A percentile compares a stretch with the other conserved stretches of the same genome.
Conservation (phyloP, 2,888 invertebrate genomes). For the Xylota segnis region DNA sequence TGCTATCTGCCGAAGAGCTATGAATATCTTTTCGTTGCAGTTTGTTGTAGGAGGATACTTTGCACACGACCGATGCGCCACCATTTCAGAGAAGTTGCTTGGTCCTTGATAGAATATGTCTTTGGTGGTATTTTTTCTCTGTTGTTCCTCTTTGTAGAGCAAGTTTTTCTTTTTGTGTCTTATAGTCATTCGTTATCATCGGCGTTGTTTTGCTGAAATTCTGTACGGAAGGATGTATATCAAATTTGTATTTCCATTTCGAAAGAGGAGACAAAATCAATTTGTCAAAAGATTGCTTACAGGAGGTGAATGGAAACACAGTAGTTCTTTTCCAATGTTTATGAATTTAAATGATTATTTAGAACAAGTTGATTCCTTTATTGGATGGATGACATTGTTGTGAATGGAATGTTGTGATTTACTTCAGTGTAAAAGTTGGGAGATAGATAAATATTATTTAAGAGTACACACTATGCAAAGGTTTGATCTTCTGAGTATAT, state of each 20-base stretch:
- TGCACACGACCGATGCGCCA: slow-evolving; percentile 20
- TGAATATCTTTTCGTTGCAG: slow-evolving; percentile 62
- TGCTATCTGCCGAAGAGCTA: slow-evolving; percentile 39
- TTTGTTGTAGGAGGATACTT: slow-evolving; percentile 28
- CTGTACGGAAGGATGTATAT: slow-evolving; percentile 49
- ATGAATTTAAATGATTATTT: slow-evolving; percentile 41
- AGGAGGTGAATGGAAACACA: slow-evolving; percentile 19
- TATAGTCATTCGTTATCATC: slow-evolving; percentile 48
- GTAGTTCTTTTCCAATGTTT: slow-evolving; percentile 52
- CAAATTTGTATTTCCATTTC: slow-evolving; percentile 67
- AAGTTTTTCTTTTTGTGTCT: slow-evolving; percentile 7
- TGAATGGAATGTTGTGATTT: background rate
- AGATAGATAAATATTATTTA: no score
- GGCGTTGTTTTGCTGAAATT: slow-evolving; percentile 30
- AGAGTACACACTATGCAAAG: no score
- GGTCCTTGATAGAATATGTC: slow-evolving; percentile 48
- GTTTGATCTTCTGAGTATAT: no score
- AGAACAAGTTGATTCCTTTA: slow-evolving; percentile 4
- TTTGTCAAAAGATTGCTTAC: slow-evolving; percentile 70
- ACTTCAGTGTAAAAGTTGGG: background rate
- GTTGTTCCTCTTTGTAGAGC: background rate
- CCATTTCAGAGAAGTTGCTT: slow-evolving; percentile 13
- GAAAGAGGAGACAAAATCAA: slow-evolving; percentile 67
- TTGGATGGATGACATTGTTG: slow-evolving; percentile 18
- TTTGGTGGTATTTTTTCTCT: slow-evolving; percentile 54